phyloP scores from a whole-genome alignment of 1,140 invertebrate genomes.

The Hormaphis cornu region DNA sequence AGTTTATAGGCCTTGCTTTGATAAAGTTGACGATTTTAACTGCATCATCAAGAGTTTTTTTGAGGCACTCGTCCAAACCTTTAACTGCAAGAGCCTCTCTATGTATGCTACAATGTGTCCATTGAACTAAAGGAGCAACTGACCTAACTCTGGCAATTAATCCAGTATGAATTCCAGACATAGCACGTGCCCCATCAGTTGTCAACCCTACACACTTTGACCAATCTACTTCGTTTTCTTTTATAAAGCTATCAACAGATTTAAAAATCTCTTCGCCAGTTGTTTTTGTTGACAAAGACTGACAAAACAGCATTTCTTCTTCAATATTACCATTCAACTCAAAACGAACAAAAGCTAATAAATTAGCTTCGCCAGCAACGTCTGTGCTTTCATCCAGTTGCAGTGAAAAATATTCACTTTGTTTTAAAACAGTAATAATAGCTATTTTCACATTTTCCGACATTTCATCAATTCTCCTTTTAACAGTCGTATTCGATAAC shows the following conservation, averaged over 20 bases:
- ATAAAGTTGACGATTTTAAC: conserved; percentile 36
- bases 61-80: conserved; percentile 12
- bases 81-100: conserved; percentile 33
- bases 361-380: conserved; percentile 17
- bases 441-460: no score
- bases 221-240: conserved; percentile 13
- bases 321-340: neutral
- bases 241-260: conserved; percentile 5
- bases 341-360: conserved; percentile 33
- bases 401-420: conserved; percentile 29
- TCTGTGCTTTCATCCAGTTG: conserved; percentile 34
- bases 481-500: conserved; percentile 32
- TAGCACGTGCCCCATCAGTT: conserved; percentile 27
- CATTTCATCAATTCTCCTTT: conserved; percentile 11
- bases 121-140: conserved; percentile 26
- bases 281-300: neutral
- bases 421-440: neutral
- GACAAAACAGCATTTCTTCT: conserved; percentile 18
- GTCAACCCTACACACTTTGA: conserved; percentile 17
- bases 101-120: conserved; percentile 34
- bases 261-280: conserved; percentile 6
- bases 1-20: conserved; percentile 32
- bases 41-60: conserved; percentile 31
- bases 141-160: conserved; percentile 8
- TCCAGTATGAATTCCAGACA: conserved; percentile 10